Evolutionary conservation across 2,797 vertebrate species (phyloP).

Genomic region (Girardinus metallicus): DNA sequence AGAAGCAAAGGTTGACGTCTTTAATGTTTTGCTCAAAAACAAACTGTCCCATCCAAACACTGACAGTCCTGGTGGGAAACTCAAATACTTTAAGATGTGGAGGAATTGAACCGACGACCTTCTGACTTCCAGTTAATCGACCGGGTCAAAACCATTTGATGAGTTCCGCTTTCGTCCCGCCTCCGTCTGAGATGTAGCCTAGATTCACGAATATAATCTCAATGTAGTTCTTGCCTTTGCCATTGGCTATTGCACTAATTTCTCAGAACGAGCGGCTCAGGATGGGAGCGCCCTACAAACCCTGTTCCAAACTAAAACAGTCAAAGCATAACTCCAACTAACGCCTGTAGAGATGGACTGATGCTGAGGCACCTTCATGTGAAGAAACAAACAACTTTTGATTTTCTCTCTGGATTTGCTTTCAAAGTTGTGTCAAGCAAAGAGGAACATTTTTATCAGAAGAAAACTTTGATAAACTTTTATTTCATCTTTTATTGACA

Average conservation of each 20-base stretch:
- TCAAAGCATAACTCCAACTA: slow-evolving; percentile 1
- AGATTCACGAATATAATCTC: slow-evolving; percentile 49
- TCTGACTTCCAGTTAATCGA: slow-evolving; percentile 23
- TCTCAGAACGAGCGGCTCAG: slow-evolving; percentile 59
- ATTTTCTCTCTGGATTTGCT: slow-evolving; percentile 57
- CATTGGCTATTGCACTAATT: slow-evolving; percentile 68
- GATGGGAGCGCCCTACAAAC: slow-evolving; percentile 59
- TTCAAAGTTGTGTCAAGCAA: slow-evolving; percentile 31
- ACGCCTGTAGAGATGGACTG: background rate
- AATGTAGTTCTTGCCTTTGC: slow-evolving; percentile 54
- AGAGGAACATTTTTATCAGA: slow-evolving; percentile 26
- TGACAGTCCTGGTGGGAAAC: background rate
- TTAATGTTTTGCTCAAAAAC: background rate
- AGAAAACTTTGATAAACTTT: no score
- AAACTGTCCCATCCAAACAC: background rate
- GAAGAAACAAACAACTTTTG: background rate
- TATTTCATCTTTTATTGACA: no score
- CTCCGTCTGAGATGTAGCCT: slow-evolving; percentile 43
- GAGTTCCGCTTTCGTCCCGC: slow-evolving; percentile 21
- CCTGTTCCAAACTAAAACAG: slow-evolving; percentile 45
- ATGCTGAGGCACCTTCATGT: background rate
- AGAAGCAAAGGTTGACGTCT: background rate
- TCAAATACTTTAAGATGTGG: background rate
- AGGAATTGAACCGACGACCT: background rate
- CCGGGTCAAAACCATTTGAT: slow-evolving; percentile 43